Base-by-base conservation (phyloP, 2,113 vertebrate genomes). In the Oryctolagus cuniculus region DNA sequence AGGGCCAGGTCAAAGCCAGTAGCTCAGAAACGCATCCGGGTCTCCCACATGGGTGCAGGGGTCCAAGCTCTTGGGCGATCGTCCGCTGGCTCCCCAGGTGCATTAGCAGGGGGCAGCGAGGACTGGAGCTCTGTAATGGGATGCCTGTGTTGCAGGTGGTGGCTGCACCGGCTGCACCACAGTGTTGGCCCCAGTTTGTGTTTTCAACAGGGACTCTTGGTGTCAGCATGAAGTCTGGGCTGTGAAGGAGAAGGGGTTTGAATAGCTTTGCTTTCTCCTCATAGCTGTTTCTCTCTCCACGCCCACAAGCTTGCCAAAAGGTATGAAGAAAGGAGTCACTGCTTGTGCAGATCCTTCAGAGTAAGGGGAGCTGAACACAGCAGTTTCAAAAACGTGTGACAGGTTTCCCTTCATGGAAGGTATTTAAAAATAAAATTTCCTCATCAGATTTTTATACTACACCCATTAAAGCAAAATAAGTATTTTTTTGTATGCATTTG, bases 361-460 rank as follows among this genome's bases (percentile, higher is more conserved):
- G 67, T 17, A 16, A 9, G 6, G 3, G 58, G 90, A 72, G 29
- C 74, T 87, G 53, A 89, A 72, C 58, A 93, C 69, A 92, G 67
- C 55, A 88, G 12, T 53, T 92, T 79, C 49, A 73, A 84, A 90
- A 84, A 90, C 49, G 1, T 29, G 53, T 94, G 89, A 92, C 85
- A 85, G 53, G 24, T 85, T 75, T 73, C 44, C 67, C 77, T 81
- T 94, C 61, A 93, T 93, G 92, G 70, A 73, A 96, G 78, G 69
- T 53, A 79, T 17, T 96, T 86, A 64, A 93, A 97, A 89, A 93
- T 66, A 93, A 92, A 85, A 80, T 63, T 36, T 83, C 63, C n/a
- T 77, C 82, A 79, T 90, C 89, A 61, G 19, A 38, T 51, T 92
- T 90, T 94, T 66, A 90, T 79, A 53, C 29, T 66, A 24, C 0